Conservation (phyloP, 2,113 vertebrate species). For the Tragelaphus scriptus region DNA sequence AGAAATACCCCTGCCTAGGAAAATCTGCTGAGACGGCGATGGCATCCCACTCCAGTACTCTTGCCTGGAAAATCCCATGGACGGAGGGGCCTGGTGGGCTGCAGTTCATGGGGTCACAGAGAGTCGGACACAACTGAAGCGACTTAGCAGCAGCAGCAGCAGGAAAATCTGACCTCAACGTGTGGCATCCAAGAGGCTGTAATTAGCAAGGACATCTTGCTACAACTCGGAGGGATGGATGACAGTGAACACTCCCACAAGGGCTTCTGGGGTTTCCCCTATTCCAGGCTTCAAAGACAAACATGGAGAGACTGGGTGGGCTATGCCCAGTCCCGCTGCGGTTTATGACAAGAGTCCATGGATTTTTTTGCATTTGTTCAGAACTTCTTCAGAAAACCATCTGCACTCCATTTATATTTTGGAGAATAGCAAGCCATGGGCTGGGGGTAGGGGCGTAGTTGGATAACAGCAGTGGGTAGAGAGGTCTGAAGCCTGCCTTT, state of each 20-base stretch:
- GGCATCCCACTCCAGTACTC: no score
- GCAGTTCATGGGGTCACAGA: no score
- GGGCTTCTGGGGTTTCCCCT: conserved; percentile 33
- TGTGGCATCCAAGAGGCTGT: conserved; percentile 19
- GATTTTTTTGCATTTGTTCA: background rate
- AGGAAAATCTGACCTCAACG: conserved; percentile 71
- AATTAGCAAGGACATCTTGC: conserved; percentile 63
- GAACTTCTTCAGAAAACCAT: conserved; percentile 41
- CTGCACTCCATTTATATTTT: conserved; percentile 2
- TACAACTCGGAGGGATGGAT: conserved; percentile 22
- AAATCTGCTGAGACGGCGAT: conserved; percentile 46
- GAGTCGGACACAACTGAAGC: no score
- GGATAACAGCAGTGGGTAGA: background rate
- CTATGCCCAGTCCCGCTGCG: background rate
- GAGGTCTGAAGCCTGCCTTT: background rate
- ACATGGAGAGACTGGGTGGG: background rate
- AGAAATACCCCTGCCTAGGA: conserved; percentile 50
- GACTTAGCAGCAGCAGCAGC: no score
- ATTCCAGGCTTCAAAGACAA: conserved; percentile 41
- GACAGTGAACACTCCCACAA: background rate
- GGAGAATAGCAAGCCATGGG: background rate
- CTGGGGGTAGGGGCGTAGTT: fast-evolving
- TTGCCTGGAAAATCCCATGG: no score
- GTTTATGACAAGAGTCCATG: conserved; percentile 22
- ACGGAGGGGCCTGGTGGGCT: no score